Evolutionary conservation across 2,888 invertebrate genomes (phyloP), one percentile per base, ranked within the genome.

Genomic region (Lasioglossum figueresi): DNA sequence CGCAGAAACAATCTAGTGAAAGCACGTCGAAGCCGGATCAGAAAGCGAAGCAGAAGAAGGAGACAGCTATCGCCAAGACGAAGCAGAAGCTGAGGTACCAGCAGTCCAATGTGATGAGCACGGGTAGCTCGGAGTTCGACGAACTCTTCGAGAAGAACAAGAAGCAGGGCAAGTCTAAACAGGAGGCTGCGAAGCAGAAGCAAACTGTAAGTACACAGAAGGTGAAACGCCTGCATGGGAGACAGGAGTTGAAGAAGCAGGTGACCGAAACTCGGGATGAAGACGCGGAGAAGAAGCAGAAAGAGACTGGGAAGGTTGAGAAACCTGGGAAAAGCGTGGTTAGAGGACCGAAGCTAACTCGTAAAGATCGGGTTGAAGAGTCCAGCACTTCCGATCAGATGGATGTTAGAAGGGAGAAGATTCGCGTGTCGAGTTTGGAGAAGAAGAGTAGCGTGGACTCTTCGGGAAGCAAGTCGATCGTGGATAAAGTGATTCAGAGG

Each of bases 121-220:
- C 93, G 0, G 93, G 90, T 31, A 93, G 93, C 79, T 93, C 93
- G 1, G 94, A 94, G 66, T 83, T 91, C 12, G 93, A 94, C 5
- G 93, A 94, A 16, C 34, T 66, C 10, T 70, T 84, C 0, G 93
- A 92, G 63, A 92, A 89, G 80, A 72, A 80, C 8, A 90, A 89
- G 71, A 91, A 88, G 31, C 73, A 79, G 6, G 66, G 34, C 43
- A 68, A 72, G 27, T 19, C 40, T 27, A 76, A 73, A 8, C 79
- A 84, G 10, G 90, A 91, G 4, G 14, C n/a, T 4, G 74, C 77
- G 14, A 91, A 76, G 56, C 90, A 86, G 37, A 91, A 88, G 52
- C 86, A 76, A 27, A 1, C n/a, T 75, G 73, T 83, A 4, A 59
- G 73, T 43, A 66, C n/a, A 10, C 88, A 89, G 4, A 92, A 90